Conservation (phyloP, 1,140 invertebrate species). For the Bombus affinis region DNA sequence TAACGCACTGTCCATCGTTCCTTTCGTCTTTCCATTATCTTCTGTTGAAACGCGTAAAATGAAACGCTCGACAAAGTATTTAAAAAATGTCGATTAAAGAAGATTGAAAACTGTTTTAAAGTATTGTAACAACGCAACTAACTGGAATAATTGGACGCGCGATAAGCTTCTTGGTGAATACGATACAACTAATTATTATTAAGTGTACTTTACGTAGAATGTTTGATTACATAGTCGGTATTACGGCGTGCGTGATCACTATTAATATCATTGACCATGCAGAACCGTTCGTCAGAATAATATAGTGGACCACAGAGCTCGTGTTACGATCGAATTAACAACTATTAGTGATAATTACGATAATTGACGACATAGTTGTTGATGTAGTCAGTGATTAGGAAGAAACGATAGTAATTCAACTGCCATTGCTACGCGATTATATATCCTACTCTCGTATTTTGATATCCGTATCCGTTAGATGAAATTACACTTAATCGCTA, state of each 20-base stretch:
- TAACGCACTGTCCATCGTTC: no score
- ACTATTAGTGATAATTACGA: constrained; percentile 11
- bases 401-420: not conserved
- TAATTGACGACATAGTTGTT: constrained; percentile 7
- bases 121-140: no score
- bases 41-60: no score
- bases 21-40: no score
- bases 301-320: not conserved
- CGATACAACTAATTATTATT: not conserved
- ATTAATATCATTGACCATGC: constrained; percentile 3
- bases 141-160: no score
- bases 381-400: not conserved
- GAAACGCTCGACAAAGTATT: no score
- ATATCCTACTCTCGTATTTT: not conserved
- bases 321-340: not conserved
- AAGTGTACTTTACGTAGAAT: not conserved
- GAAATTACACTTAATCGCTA: not conserved
- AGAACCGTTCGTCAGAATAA: constrained; percentile 4
- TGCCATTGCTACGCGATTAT: not conserved
- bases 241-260: not conserved
- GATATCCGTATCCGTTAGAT: not conserved
- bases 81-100: no score
- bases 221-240: not conserved
- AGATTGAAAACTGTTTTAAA: no score
- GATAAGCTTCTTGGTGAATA: no score